A percentile compares a stretch with the other conserved stretches of the same genome.
These are phyloP conservation scores for Deroplatys truncata DNA, from an alignment of 2,888 invertebrate species.

Conservation along the genomic window DNA sequence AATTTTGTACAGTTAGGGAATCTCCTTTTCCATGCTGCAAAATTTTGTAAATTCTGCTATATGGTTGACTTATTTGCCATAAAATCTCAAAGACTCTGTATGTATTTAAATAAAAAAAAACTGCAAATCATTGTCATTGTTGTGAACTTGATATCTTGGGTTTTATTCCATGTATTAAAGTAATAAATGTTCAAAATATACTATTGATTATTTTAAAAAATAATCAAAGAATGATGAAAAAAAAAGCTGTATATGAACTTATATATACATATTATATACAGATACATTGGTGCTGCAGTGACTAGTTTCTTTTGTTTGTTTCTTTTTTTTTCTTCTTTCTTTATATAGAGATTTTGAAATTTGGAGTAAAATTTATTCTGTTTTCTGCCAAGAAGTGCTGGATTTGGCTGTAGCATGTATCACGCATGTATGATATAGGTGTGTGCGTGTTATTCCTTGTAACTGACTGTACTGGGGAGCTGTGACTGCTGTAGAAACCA, in stretches of 20 bases:
- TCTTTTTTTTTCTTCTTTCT: not conserved
- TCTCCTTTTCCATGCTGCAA: not conserved
- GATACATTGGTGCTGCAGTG: conserved; percentile 7
- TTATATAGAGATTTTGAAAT: not conserved
- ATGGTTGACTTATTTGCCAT: conserved; percentile 12
- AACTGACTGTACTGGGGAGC: not conserved
- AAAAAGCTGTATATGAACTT: not conserved
- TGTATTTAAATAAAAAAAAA: conserved; percentile 1
- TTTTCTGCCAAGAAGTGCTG: conserved; percentile 14
- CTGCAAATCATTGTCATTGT: conserved; percentile 1
- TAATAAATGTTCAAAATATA: conserved; percentile 5
- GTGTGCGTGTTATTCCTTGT: not conserved
- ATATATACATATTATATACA: not conserved
- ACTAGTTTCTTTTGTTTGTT: not conserved
- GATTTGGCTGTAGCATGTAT: not conserved
- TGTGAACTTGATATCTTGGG: conserved; percentile 6
- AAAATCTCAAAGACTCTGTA: conserved; percentile 11
- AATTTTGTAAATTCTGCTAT: not conserved
- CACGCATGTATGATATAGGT: not conserved
- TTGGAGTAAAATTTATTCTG: not conserved
- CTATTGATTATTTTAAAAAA: not conserved
- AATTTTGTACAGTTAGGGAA: not conserved
- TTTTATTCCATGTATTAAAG: not conserved
- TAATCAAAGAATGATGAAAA: not conserved
- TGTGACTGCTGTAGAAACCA: conserved; percentile 6